Percentiles rank a stretch among this genome's conserved stretches.
Conservation (phyloP, 2,888 invertebrate genomes). For the Eretmocerus hayati region DNA sequence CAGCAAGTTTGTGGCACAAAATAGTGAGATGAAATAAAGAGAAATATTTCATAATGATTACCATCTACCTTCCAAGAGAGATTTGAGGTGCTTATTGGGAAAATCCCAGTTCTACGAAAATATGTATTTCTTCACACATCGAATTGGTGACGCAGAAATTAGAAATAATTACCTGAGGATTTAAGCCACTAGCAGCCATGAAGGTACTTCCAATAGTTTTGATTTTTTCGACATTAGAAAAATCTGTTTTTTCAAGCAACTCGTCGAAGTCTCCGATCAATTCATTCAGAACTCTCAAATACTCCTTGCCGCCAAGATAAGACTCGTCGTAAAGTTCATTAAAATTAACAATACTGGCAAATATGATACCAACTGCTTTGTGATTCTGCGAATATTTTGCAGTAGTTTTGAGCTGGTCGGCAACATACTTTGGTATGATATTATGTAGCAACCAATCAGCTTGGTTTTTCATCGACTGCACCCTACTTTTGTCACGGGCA, state of each 20-base stretch:
- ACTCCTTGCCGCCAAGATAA: slow-evolving; percentile 91
- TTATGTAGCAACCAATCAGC: slow-evolving; percentile 95
- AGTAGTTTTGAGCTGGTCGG: slow-evolving; percentile 85
- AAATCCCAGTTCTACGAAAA: too few relatives aligned
- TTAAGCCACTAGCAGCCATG: slow-evolving; percentile 95
- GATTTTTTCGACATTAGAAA: slow-evolving; percentile 89
- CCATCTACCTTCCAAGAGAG: too few relatives aligned
- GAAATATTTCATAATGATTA: too few relatives aligned
- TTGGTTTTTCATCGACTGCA: slow-evolving; percentile 89
- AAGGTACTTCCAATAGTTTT: slow-evolving; percentile 96
- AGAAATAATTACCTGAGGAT: slow-evolving; percentile 57
- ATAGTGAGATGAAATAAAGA: too few relatives aligned
- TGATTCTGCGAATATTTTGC: slow-evolving; percentile 94
- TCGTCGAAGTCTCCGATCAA: slow-evolving; percentile 95
- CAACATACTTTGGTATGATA: slow-evolving; percentile 93
- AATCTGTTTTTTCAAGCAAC: slow-evolving; percentile 72
- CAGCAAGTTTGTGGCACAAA: too few relatives aligned
- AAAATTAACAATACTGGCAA: slow-evolving; percentile 94
- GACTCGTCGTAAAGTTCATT: slow-evolving; percentile 98
- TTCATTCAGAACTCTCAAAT: slow-evolving; percentile 89
- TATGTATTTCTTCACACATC: too few relatives aligned
- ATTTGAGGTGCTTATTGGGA: not conserved
- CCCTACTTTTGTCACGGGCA: slow-evolving; percentile 77
- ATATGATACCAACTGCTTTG: slow-evolving; percentile 85
- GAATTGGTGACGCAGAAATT: too few relatives aligned